Evolutionary conservation across 2,113 vertebrate species (phyloP).

Genomic region (Lota lota): DNA sequence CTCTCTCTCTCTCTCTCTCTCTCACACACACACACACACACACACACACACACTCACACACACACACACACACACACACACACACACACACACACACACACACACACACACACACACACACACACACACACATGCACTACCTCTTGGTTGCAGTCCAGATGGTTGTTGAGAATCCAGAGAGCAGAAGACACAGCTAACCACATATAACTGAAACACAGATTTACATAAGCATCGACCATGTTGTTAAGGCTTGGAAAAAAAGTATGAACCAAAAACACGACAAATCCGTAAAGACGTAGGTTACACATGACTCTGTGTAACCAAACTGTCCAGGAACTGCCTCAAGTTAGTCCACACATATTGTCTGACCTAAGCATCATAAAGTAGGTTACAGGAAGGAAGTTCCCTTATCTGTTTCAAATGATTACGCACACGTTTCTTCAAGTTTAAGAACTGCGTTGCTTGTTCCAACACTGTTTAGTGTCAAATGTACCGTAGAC

Average conservation of each 20-base stretch:
- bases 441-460: neutral
- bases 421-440: neutral
- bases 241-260: no score
- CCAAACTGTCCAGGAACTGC: no score
- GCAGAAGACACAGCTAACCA: constrained; percentile 4
- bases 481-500: neutral
- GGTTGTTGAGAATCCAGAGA: constrained; percentile 40
- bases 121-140: constrained; percentile 37
- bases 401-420: constrained; percentile 8
- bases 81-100: no score
- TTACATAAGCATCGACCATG: constrained; percentile 24
- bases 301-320: no score
- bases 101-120: no score
- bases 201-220: constrained; percentile 26
- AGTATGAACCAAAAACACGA: no score
- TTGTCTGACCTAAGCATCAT: constrained; percentile 30
- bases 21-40: no score
- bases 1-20: no score
- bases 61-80: no score
- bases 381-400: constrained; percentile 35
- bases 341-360: neutral
- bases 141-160: constrained; percentile 44
- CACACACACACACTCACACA: no score
- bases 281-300: no score
- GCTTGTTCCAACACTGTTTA: neutral